These are phyloP conservation scores for Melanotaenia duboulayi DNA, from an alignment of 2,113 vertebrate species.

Conservation along the genomic window DNA sequence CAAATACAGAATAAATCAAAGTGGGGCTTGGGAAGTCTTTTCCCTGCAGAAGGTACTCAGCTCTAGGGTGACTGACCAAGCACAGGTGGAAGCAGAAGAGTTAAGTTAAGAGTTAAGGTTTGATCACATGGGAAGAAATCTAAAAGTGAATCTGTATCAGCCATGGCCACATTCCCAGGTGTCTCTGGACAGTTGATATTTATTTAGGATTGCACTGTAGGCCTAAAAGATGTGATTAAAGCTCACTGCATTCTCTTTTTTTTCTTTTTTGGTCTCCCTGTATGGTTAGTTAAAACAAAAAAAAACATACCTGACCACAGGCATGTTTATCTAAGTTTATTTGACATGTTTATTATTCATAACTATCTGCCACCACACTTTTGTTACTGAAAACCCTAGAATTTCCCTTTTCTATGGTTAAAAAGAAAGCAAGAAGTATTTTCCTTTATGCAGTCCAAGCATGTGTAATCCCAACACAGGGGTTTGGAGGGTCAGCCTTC, in stretches of 20 bases:
- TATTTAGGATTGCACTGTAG: background rate
- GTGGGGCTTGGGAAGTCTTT: slow-evolving; percentile 69
- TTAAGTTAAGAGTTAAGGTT: slow-evolving; percentile 26
- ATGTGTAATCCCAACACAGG: slow-evolving; percentile 62
- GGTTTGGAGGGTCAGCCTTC: slow-evolving; percentile 58
- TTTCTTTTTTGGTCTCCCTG: background rate
- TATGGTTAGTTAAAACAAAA: slow-evolving; percentile 1
- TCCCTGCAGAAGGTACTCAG: slow-evolving; percentile 64
- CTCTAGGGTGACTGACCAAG: slow-evolving; percentile 82
- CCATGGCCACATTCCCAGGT: slow-evolving; percentile 63
- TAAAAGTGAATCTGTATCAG: slow-evolving; percentile 48
- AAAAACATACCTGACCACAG: slow-evolving; percentile 9
- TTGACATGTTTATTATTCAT: background rate
- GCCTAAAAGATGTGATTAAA: background rate
- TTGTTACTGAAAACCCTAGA: background rate
- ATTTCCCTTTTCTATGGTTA: slow-evolving; percentile 4
- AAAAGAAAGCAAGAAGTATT: slow-evolving; percentile 28
- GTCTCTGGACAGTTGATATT: slow-evolving; percentile 37
- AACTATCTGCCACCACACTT: background rate
- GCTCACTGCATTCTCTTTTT: background rate
- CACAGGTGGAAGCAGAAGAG: slow-evolving; percentile 84
- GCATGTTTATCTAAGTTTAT: background rate
- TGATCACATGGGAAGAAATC: slow-evolving; percentile 45
- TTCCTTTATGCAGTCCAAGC: slow-evolving; percentile 58
- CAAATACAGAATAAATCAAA: slow-evolving; percentile 96